phyloP scores from a whole-genome alignment of 2,888 invertebrate genomes.

The Meloe dianella region DNA sequence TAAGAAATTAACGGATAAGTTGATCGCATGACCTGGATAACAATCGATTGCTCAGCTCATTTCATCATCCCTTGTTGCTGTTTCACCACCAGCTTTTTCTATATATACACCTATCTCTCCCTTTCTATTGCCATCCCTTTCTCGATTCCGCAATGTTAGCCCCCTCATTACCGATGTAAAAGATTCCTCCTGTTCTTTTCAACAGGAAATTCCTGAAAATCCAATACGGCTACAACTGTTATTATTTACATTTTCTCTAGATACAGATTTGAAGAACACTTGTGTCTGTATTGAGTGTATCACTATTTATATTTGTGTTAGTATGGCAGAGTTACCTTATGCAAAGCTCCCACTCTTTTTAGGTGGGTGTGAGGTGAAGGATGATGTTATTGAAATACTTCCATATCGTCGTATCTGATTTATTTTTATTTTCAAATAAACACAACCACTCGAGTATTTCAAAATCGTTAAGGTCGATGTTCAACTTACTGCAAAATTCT shows the following conservation, averaged over 20 bases:
- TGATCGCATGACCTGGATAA: constrained; percentile 3
- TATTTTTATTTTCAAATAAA: constrained; percentile 51
- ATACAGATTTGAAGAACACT: constrained; percentile 7
- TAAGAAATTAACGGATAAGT: no score
- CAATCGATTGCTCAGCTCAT: neutral
- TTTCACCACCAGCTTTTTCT: no score
- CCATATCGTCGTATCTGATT: constrained; percentile 49
- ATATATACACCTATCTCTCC: neutral
- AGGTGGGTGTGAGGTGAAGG: neutral
- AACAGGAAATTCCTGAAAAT: neutral
- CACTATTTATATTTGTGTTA: neutral
- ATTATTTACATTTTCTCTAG: neutral
- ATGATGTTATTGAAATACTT: constrained; percentile 51
- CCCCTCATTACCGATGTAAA: neutral
- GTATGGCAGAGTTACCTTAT: neutral
- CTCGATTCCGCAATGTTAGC: neutral
- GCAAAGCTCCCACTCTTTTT: neutral
- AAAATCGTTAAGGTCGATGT: constrained; percentile 34
- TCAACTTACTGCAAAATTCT: constrained; percentile 2
- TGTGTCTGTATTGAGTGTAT: neutral
- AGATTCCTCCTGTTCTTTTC: neutral
- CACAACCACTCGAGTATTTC: constrained; percentile 45
- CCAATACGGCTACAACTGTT: neutral
- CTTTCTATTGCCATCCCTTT: neutral
- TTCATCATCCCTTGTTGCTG: neutral